Conservation (phyloP, 2,113 vertebrate genomes). For the Phalacrocorax pelagicus region DNA sequence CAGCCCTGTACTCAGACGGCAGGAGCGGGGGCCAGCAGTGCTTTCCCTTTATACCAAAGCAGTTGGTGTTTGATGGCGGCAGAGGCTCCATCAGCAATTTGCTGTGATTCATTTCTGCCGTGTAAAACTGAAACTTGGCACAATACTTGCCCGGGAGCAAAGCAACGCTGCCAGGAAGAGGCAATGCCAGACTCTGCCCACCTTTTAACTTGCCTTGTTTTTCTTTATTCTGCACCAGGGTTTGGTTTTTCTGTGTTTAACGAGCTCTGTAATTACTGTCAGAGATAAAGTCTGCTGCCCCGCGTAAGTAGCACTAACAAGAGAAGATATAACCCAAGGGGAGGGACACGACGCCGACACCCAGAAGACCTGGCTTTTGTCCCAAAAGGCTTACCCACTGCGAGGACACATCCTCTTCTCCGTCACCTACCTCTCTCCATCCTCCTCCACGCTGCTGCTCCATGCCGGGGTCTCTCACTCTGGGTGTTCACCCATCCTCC, state of each 20-base stretch:
- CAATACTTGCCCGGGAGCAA: not conserved
- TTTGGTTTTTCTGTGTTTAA: not conserved
- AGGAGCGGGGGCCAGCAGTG: not conserved
- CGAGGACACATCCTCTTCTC: not conserved
- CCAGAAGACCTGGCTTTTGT: not conserved
- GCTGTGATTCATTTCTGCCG: not conserved
- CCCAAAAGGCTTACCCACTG: fast-evolving
- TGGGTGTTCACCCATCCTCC: not conserved
- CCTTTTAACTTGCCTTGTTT: not conserved
- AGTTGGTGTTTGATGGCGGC: not conserved
- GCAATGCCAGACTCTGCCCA: not conserved
- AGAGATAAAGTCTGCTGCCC: not conserved
- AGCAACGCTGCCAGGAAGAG: not conserved
- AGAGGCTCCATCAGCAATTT: not conserved
- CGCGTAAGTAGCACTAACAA: not conserved
- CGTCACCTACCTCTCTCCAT: fast-evolving
- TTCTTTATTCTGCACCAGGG: fast-evolving
- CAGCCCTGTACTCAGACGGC: not conserved
- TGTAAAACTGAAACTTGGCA: not conserved
- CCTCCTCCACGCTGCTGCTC: not conserved
- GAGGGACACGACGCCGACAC: fast-evolving
- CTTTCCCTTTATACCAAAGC: not conserved
- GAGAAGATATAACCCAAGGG: not conserved
- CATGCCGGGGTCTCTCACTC: fast-evolving
- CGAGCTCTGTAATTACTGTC: not conserved